These are phyloP conservation scores for Meloidogyne hapla DNA, from an alignment of 1,140 invertebrate species.

Conservation along the genomic window DNA sequence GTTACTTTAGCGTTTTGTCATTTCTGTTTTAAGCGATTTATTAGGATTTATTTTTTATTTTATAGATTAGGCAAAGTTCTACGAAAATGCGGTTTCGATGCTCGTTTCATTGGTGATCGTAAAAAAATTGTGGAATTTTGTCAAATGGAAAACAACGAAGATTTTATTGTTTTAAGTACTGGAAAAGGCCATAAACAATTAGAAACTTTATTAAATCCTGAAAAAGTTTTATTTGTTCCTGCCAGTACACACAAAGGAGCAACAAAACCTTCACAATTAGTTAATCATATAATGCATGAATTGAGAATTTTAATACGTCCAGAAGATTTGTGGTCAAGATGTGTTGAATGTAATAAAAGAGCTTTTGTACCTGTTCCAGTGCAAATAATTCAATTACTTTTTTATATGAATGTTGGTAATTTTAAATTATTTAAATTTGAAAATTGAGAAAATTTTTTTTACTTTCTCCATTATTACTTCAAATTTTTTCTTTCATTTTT, in stretches of 20 bases:
- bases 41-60: neutral
- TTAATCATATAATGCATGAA: conserved; percentile 31
- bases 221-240: conserved; percentile 25
- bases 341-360: conserved; percentile 36
- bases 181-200: conserved; percentile 40
- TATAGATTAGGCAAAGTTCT: conserved; percentile 69
- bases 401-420: conserved; percentile 26
- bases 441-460: too few species aligned
- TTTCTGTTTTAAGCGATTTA: too few species aligned
- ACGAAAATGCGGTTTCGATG: conserved; percentile 73
- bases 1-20: too few species aligned
- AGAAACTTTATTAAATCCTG: neutral
- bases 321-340: conserved; percentile 35
- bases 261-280: conserved; percentile 22
- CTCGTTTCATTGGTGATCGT: conserved; percentile 66
- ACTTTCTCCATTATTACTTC: too few species aligned
- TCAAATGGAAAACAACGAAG: neutral
- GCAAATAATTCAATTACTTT: conserved; percentile 24
- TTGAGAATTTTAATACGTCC: conserved; percentile 33
- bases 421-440: neutral
- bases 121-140: conserved; percentile 33
- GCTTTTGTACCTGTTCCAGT: conserved; percentile 29
- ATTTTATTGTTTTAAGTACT: conserved; percentile 32
- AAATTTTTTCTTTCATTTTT: too few species aligned
- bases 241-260: conserved; percentile 27